A percentile compares a stretch with the other conserved stretches of the same genome.
Evolutionary conservation across 2,113 vertebrate genomes (phyloP).

Genomic region (Pterophyllum scalare): DNA sequence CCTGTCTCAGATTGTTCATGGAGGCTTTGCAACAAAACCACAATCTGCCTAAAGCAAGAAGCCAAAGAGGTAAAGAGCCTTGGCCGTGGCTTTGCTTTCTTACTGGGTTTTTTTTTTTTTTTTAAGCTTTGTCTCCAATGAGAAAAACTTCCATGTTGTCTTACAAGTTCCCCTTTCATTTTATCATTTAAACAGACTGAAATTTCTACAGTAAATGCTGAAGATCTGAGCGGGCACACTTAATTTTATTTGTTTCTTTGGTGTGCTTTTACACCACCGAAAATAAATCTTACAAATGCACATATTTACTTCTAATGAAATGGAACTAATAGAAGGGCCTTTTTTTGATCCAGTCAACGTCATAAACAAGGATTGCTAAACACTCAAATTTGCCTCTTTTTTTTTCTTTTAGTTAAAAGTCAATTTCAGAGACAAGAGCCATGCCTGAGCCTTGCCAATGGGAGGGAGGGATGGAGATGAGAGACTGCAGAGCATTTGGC

Average conservation of each 20-base stretch:
- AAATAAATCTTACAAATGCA: background rate
- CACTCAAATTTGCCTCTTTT: background rate
- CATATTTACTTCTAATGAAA: background rate
- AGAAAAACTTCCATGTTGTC: slow-evolving; percentile 11
- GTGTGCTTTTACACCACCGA: background rate
- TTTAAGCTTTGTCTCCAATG: background rate
- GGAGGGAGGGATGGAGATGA: slow-evolving; percentile 32
- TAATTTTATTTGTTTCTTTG: background rate
- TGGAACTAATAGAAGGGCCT: background rate
- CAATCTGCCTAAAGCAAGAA: slow-evolving; percentile 59
- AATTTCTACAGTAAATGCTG: background rate
- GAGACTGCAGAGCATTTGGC: slow-evolving; percentile 46
- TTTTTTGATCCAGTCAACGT: background rate
- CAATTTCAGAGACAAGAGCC: slow-evolving; percentile 13
- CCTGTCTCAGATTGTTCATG: slow-evolving; percentile 71
- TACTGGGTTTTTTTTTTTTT: background rate
- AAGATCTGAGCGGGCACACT: background rate
- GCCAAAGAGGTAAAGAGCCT: slow-evolving; percentile 45
- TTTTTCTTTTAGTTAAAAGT: slow-evolving; percentile 23
- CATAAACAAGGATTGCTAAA: background rate
- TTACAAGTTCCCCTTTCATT: background rate
- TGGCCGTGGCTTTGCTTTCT: slow-evolving; percentile 30
- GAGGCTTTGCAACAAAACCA: slow-evolving; percentile 71
- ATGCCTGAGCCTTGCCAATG: background rate
- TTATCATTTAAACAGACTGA: background rate